Conservation (phyloP, 2,888 invertebrate species). For the Machimus atricapillus region DNA sequence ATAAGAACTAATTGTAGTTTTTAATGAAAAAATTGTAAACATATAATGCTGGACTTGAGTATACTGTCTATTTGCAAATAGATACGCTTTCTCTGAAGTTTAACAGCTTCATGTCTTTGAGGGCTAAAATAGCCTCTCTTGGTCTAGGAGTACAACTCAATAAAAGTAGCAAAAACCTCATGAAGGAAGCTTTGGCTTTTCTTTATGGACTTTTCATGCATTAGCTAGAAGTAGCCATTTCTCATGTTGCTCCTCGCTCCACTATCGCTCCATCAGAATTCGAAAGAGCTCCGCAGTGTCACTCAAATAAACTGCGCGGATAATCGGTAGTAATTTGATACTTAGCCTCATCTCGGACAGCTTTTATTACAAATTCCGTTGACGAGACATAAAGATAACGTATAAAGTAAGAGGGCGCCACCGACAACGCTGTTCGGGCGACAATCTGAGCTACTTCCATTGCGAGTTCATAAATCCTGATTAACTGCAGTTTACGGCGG, state of each 20-base stretch:
- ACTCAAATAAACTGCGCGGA: neutral
- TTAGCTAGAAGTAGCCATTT: neutral
- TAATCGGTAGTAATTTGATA: neutral
- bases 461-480: neutral
- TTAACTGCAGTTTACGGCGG: conserved; percentile 1
- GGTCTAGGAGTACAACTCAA: neutral
- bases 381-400: neutral
- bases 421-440: neutral
- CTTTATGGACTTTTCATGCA: neutral
- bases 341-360: neutral
- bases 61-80: neutral
- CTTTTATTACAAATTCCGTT: neutral
- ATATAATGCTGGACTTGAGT: neutral
- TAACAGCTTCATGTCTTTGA: neutral
- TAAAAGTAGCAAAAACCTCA: neutral
- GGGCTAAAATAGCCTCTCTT: neutral
- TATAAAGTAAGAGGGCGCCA: neutral
- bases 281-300: neutral
- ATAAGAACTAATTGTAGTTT: no score
- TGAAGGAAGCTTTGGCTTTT: neutral
- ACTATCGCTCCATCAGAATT: neutral
- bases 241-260: neutral
- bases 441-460: neutral
- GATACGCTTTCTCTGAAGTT: neutral
- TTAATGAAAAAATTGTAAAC: no score